Conservation (phyloP, 2,888 invertebrate species). For the Drosophila mimica region DNA sequence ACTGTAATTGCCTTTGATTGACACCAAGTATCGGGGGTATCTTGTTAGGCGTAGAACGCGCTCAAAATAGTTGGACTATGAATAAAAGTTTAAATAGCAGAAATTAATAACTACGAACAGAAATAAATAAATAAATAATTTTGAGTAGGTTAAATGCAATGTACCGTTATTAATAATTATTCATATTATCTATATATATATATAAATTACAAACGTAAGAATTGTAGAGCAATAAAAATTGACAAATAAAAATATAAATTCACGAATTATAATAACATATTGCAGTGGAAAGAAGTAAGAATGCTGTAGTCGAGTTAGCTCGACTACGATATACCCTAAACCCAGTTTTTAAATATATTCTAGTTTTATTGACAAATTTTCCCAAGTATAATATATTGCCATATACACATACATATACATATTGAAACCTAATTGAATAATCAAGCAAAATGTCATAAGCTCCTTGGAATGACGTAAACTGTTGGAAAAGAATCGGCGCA, state of each 20-base stretch:
- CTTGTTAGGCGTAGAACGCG: constrained; percentile 61
- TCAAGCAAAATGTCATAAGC: not conserved
- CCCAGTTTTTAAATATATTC: too few species aligned
- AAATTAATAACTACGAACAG: not conserved
- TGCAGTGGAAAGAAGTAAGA: not conserved
- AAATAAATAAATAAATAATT: not conserved
- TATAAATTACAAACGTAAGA: not conserved
- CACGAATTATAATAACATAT: not conserved
- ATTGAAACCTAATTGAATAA: not conserved
- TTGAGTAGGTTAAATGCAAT: not conserved
- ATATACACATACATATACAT: too few species aligned
- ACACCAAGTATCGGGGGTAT: not conserved
- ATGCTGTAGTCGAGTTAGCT: too few species aligned
- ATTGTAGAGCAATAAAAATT: not conserved
- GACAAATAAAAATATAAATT: not conserved
- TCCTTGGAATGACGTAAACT: not conserved
- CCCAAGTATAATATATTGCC: too few species aligned
- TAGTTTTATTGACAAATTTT: too few species aligned
- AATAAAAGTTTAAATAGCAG: not conserved
- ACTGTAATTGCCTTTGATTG: not conserved
- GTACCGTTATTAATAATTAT: not conserved
- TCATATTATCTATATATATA: not conserved
- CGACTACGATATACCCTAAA: too few species aligned
- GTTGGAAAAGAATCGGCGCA: too few species aligned
- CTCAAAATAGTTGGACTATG: constrained; percentile 9